These are phyloP conservation scores for Campopleginae sp. DNA, from an alignment of 2,888 invertebrate species.

Conservation along the genomic window DNA sequence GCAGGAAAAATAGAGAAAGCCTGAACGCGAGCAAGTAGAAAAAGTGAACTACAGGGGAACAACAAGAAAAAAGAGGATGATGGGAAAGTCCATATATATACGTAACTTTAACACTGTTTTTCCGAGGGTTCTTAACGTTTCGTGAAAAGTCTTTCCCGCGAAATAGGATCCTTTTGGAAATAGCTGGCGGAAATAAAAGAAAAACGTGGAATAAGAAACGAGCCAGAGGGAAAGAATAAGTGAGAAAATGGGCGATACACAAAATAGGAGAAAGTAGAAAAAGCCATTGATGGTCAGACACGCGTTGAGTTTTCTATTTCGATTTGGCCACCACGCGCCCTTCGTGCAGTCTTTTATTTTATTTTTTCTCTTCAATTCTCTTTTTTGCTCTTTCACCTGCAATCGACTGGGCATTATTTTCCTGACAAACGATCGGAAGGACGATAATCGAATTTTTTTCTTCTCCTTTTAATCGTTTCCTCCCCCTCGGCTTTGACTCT, in stretches of 20 bases:
- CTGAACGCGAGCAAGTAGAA: slow-evolving; percentile 9
- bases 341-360: neutral
- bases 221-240: neutral
- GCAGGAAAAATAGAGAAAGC: slow-evolving; percentile 26
- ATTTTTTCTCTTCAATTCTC: neutral
- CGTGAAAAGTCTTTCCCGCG: slow-evolving; percentile 38
- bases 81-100: neutral
- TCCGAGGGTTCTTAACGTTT: slow-evolving; percentile 48
- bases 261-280: slow-evolving; percentile 44
- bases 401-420: slow-evolving; percentile 40
- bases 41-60: slow-evolving; percentile 20
- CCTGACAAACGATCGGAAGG: slow-evolving; percentile 43
- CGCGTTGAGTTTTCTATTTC: slow-evolving; percentile 17
- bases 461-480: slow-evolving; percentile 37
- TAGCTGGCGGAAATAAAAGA: slow-evolving; percentile 31
- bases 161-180: slow-evolving; percentile 58
- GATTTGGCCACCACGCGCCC: neutral
- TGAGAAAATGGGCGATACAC: slow-evolving; percentile 11
- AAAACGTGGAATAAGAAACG: slow-evolving; percentile 34
- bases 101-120: slow-evolving; percentile 50
- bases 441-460: slow-evolving; percentile 37
- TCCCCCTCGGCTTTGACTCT: neutral
- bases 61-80: slow-evolving; percentile 21
- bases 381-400: slow-evolving; percentile 15
- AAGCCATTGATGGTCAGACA: slow-evolving; percentile 36